Base-by-base conservation (phyloP, 1,140 invertebrate species). In the Anagrus nilaparvatae region DNA sequence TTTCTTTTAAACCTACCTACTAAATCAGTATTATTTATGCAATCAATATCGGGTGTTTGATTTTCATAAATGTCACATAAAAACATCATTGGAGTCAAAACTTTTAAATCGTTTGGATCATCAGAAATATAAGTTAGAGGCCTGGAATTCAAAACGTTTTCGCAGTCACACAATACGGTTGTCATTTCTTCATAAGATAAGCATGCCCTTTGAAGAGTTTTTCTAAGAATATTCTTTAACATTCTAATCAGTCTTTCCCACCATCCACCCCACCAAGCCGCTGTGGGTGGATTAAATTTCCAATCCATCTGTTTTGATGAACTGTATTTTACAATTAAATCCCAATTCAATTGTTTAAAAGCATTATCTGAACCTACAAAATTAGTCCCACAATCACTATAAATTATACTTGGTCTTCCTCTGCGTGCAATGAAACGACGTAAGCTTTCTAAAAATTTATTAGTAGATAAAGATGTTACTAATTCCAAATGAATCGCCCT, bases 361-460 rank as follows among this genome's bases (percentile, higher is more conserved):
- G 40, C 25, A 39, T 60, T 63, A 17, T 40, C 30, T 1, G 47
- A 34, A n/a, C 54, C 55, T 9, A 48, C 46, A 28, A 67, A 63
- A 47, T 62, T 61, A 4, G 53, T 60, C 0, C 52, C 66, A 40
- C 70, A 67, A 40, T 70, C 61, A 28, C 51, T 61, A 32, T 56
- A 68, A 8, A 72, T 56, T 1, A 50, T 50, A 2, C 28, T 29
- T 3, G 59, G 61, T 43, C 55, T 40, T 24, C 59, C 58, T 44
- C 54, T 38, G 1, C 52, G 32, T 0, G 29, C 46, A 5, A 60
- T 49, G 23, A 55, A 55, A 3, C 49, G 34, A 6, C 47, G 29
- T 3, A 58, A 20, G 1, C 41, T 32, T 12, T 41, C 33, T 13
- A 51, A 23, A 43, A 57, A 55, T n/a, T 37, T 40, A n/a, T 31